Conservation (phyloP, 2,797 vertebrate genomes). For the Yasuhikotakia modesta region DNA sequence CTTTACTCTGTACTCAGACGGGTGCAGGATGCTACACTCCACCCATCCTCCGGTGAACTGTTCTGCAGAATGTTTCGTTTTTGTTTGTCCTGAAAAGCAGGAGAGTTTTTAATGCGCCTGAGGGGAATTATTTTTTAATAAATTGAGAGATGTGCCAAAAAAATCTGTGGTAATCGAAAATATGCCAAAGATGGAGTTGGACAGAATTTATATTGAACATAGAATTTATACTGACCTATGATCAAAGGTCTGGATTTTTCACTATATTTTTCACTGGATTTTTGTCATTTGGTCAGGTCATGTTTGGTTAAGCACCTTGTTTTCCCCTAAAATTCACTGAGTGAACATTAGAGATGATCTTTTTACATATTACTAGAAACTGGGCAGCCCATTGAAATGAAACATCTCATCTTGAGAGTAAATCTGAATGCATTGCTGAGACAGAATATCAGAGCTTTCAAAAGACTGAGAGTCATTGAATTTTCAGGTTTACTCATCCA, state of each 20-base stretch:
- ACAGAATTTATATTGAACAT: too few species aligned
- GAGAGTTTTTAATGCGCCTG: too few species aligned
- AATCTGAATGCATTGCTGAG: constrained; percentile 11
- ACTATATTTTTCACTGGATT: neutral
- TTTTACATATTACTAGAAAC: constrained; percentile 6
- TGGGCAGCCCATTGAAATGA: neutral
- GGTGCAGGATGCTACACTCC: constrained; percentile 1
- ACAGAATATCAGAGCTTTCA: neutral
- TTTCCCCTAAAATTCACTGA: constrained; percentile 13
- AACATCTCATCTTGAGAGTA: constrained; percentile 24
- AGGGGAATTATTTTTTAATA: too few species aligned
- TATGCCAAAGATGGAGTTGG: too few species aligned
- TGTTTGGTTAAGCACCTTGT: constrained; percentile 5
- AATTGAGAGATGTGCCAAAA: too few species aligned
- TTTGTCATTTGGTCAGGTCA: neutral
- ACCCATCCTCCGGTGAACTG: too few species aligned
- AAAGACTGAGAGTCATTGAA: neutral
- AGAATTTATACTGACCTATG: neutral
- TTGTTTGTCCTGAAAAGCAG: too few species aligned
- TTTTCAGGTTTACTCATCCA: constrained; percentile 28
- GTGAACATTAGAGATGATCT: constrained; percentile 10
- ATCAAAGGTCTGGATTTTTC: neutral
- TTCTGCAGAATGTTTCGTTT: neutral
- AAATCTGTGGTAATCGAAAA: too few species aligned
- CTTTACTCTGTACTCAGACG: constrained; percentile 51